Conservation (phyloP, 2,888 invertebrate genomes). For the Nudaria mundana region DNA sequence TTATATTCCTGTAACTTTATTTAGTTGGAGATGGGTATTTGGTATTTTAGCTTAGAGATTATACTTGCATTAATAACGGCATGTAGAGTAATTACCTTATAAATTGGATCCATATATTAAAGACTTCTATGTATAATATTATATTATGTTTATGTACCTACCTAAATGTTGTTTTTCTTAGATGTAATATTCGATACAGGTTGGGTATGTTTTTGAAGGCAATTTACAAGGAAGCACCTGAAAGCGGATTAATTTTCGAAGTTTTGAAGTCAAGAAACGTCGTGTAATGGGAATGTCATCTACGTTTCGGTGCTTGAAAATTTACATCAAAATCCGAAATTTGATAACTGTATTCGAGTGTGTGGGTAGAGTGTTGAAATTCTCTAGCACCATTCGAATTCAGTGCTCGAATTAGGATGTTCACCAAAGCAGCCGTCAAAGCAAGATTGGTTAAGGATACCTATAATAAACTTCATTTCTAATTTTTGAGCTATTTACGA, state of each 20-base stretch:
- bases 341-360: conserved; percentile 85
- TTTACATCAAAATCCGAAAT: conserved; percentile 47
- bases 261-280: conserved; percentile 1
- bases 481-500: no score
- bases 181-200: conserved; percentile 7
- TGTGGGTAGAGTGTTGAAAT: conserved; percentile 81
- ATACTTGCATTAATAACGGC: background rate
- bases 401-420: conserved; percentile 77
- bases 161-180: conserved; percentile 2
- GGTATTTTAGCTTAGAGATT: conserved; percentile 1
- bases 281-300: conserved; percentile 1
- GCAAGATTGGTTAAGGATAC: background rate
- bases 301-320: background rate
- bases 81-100: background rate
- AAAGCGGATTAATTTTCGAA: conserved; percentile 1
- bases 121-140: no score
- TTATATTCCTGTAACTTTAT: conserved; percentile 10
- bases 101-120: no score
- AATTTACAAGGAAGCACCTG: conserved; percentile 1
- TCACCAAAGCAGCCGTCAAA: conserved; percentile 26
- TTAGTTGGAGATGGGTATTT: background rate
- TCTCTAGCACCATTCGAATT: conserved; percentile 88
- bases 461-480: no score
- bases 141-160: no score
- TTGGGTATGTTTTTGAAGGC: background rate